Evolutionary conservation across 2,888 invertebrate species (phyloP).

Genomic region (Drosophila fulvimacula): DNA sequence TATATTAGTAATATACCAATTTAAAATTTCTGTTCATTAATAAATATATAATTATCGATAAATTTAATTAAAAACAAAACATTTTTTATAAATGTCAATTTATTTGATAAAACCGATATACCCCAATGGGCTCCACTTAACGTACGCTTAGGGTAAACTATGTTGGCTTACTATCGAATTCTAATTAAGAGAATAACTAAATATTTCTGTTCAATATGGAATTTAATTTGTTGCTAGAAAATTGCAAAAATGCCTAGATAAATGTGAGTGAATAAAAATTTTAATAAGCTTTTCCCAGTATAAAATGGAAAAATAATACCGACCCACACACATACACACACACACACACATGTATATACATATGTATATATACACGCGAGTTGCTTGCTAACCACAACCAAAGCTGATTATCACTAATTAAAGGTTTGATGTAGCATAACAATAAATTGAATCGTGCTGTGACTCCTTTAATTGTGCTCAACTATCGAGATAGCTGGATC

Average conservation of each 20-base stretch:
- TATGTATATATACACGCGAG: neutral
- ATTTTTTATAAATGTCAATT: too few species aligned
- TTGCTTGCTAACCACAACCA: neutral
- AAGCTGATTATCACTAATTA: constrained; percentile 1
- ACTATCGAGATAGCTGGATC: constrained; percentile 5
- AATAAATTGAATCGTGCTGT: neutral
- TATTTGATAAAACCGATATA: too few species aligned
- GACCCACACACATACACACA: neutral
- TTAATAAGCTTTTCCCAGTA: constrained; percentile 8
- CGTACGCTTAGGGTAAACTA: neutral
- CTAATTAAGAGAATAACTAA: constrained; percentile 11
- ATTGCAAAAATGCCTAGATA: neutral
- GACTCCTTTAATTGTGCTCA: neutral
- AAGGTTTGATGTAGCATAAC: neutral
- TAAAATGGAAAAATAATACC: constrained; percentile 1
- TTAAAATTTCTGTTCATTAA: too few species aligned
- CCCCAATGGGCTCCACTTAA: neutral
- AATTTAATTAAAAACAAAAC: too few species aligned
- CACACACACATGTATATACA: neutral
- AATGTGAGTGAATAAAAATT: neutral
- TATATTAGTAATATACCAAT: too few species aligned
- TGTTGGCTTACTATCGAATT: constrained; percentile 4
- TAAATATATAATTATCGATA: too few species aligned
- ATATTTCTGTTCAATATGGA: neutral
- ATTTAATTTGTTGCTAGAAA: neutral